Base-by-base conservation (phyloP, 2,888 invertebrate genomes). In the Tenodera sinensis region DNA sequence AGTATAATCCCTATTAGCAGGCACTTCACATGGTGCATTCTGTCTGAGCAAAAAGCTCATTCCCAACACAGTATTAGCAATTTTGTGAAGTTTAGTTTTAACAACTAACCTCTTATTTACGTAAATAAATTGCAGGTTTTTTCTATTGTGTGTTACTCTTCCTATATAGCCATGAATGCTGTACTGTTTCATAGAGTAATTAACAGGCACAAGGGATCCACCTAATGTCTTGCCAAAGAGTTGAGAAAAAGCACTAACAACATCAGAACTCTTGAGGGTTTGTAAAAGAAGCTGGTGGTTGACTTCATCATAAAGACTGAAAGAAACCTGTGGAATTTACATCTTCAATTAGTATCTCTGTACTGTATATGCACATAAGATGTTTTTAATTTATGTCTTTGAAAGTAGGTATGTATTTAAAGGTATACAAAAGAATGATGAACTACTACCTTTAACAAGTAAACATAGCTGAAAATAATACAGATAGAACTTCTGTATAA, bases 281-380 rank as follows among this genome's bases (percentile, higher is more conserved):
- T 95, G 94, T 81, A 96, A 93, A 34, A 96, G 91, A 1, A 96
- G 94, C 91, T 95, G 94, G 88, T 95, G 94, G 84, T 93, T 94
- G 0, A 93, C 93, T 91, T 97, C 96, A 92, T 97, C 96, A 91
- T 96, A 93, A 87, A 97, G 92, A 90, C 95, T 96, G 91, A 97
- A 94, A 15, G 97, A 96, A 83, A 94, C 92, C 92, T 93, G 86
- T 82, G 91, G 85, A 84, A 89, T 28, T 83, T 85, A 88, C 4
- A 71, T 4, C 25, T 25, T 71, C 4, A 71, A 71, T 71, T 71
- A 71, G 25, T 71, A 6, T 25, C 20, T 71, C 15, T 27, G n/a
- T 15, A 25, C 27, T 83, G 15, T 6, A 28, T 28, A 83, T 30
- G 42, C 15, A 84, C 25, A 84, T 20, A 42, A 28, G 3, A 84